Conservation (phyloP, 1,140 invertebrate genomes). For the Cydia splendana region DNA sequence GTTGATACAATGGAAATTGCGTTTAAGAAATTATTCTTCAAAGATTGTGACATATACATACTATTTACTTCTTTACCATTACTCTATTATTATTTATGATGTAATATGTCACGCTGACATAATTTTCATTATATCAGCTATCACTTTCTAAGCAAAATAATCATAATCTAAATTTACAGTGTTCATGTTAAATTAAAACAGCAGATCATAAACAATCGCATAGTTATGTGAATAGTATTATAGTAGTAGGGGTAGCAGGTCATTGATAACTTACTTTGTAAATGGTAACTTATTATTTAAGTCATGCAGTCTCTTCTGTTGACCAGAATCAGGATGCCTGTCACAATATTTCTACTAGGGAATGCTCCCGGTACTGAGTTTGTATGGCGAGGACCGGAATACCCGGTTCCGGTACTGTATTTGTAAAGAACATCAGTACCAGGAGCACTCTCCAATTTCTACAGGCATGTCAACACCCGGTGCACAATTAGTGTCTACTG, state of each 20-base stretch:
- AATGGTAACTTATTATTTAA: no score
- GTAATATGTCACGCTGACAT: slow-evolving; percentile 12
- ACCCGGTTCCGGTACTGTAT: no score
- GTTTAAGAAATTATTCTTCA: neutral
- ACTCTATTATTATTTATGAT: neutral
- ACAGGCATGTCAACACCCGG: no score
- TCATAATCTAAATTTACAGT: neutral
- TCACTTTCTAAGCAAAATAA: neutral
- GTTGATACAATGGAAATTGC: neutral
- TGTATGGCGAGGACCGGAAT: no score
- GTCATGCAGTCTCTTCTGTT: no score
- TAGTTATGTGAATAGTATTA: neutral
- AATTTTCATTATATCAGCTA: neutral
- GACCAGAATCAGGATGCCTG: no score
- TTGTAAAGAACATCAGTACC: no score
- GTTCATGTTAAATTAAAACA: slow-evolving; percentile 39
- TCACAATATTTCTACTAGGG: no score
- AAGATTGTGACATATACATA: neutral
- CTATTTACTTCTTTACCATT: neutral
- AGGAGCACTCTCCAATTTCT: no score
- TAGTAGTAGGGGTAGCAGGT: neutral
- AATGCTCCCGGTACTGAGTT: no score
- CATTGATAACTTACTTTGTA: neutral
- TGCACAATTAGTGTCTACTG: no score
- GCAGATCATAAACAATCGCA: slow-evolving; percentile 39